Conservation (phyloP, 1,140 invertebrate species). For the Papilio polyxenes region DNA sequence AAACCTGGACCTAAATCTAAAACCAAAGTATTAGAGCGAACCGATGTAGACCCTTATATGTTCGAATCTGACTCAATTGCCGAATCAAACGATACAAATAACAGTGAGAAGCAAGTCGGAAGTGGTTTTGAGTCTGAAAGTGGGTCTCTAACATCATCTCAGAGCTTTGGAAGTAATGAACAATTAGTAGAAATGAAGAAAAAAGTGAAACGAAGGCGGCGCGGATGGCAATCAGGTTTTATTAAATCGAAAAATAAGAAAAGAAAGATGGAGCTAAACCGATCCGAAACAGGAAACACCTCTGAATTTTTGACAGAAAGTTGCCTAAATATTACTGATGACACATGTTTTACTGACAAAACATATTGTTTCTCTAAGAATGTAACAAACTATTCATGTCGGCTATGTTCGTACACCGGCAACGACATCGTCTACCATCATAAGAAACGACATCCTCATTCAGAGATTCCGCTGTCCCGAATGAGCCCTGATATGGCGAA, state of each 20-base stretch:
- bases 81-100: conserved; percentile 50
- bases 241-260: conserved; percentile 65
- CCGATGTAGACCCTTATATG: conserved; percentile 60
- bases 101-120: conserved; percentile 49
- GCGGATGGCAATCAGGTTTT: conserved; percentile 61
- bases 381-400: conserved; percentile 75
- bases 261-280: conserved; percentile 53
- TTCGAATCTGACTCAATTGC: conserved; percentile 67
- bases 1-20: conserved; percentile 68
- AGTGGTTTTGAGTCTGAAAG: conserved; percentile 59
- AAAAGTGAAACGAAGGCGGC: conserved; percentile 62
- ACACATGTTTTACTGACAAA: conserved; percentile 68
- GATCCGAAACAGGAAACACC: conserved; percentile 6
- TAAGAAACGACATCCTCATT: conserved; percentile 82
- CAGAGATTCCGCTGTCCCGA: conserved; percentile 84
- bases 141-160: conserved; percentile 59
- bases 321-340: conserved; percentile 48
- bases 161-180: conserved; percentile 61
- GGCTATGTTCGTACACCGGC: conserved; percentile 82
- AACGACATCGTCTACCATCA: conserved; percentile 85
- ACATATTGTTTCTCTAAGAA: conserved; percentile 71
- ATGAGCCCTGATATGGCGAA: conserved; percentile 78
- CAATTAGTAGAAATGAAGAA: conserved; percentile 56
- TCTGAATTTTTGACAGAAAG: conserved; percentile 35
- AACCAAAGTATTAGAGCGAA: conserved; percentile 44